Conservation (phyloP, 2,113 vertebrate genomes). For the Mustela lutreola region DNA sequence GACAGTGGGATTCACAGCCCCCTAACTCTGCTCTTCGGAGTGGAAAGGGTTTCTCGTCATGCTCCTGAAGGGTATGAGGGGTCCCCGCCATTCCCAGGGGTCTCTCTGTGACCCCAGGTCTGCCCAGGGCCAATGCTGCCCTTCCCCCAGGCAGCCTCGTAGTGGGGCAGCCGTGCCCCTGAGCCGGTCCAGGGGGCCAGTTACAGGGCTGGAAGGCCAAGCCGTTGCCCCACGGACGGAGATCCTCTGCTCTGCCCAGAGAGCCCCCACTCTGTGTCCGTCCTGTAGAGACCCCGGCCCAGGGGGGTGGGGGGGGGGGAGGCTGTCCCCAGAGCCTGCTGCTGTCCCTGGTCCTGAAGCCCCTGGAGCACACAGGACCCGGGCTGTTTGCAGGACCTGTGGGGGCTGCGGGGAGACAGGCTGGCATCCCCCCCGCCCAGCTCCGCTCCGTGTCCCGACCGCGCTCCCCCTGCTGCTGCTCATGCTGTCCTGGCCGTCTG, state of each 20-base stretch:
- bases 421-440: neutral
- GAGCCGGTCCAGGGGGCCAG: neutral
- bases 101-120: neutral
- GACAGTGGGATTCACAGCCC: neutral
- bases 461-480: accelerated
- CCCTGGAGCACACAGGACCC: accelerated
- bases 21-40: neutral
- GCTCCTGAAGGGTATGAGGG: neutral
- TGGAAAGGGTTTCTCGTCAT: accelerated
- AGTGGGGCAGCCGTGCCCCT: neutral
- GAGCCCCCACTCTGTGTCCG: accelerated
- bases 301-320: accelerated
- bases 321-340: accelerated
- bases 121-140: neutral
- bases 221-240: accelerated
- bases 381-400: neutral
- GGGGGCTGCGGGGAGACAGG: neutral
- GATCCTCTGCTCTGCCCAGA: accelerated
- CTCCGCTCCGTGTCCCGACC: accelerated
- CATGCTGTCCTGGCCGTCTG: accelerated
- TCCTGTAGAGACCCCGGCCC: accelerated
- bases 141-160: accelerated
- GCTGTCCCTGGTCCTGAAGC: constrained; percentile 62
- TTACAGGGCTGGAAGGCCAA: accelerated
- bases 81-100: accelerated